phyloP scores from a whole-genome alignment of 2,888 invertebrate genomes.

The Pycnomerus fuliginosus region DNA sequence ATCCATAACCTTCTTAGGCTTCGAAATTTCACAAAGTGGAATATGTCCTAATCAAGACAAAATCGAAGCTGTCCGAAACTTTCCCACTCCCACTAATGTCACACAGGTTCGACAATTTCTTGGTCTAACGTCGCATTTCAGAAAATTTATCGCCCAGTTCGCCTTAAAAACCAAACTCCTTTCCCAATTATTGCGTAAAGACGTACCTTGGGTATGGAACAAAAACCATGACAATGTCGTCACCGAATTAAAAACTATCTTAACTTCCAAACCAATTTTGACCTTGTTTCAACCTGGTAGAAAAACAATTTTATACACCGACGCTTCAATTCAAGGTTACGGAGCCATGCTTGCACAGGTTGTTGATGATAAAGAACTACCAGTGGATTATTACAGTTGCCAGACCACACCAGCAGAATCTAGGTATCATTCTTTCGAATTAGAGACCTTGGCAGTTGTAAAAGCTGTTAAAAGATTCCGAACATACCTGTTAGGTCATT shows the following conservation, averaged over 20 bases:
- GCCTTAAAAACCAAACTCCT: not conserved
- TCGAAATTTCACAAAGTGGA: slow-evolving; percentile 1
- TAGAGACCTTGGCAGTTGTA: slow-evolving; percentile 10
- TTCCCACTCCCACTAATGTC: not conserved
- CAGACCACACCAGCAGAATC: slow-evolving; percentile 5
- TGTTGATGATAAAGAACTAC: not conserved
- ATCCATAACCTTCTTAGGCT: not conserved
- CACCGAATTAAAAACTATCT: not conserved
- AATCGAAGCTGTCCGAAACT: not conserved
- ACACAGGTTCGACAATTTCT: not conserved
- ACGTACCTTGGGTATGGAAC: not conserved
- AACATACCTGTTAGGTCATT: slow-evolving; percentile 11
- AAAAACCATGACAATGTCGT: not conserved
- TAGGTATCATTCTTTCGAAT: slow-evolving; percentile 10
- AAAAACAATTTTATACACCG: not conserved
- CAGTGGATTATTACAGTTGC: slow-evolving; percentile 5
- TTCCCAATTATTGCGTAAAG: not conserved
- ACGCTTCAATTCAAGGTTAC: not conserved
- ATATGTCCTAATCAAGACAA: not conserved
- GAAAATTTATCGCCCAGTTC: not conserved
- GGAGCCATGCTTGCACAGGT: not conserved
- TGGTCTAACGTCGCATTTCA: not conserved
- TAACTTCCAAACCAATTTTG: not conserved
- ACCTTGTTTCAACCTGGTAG: not conserved
- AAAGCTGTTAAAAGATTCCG: slow-evolving; percentile 16